Evolutionary conservation across 1,140 invertebrate genomes (phyloP).

Genomic region (Hypothenemus hampei): DNA sequence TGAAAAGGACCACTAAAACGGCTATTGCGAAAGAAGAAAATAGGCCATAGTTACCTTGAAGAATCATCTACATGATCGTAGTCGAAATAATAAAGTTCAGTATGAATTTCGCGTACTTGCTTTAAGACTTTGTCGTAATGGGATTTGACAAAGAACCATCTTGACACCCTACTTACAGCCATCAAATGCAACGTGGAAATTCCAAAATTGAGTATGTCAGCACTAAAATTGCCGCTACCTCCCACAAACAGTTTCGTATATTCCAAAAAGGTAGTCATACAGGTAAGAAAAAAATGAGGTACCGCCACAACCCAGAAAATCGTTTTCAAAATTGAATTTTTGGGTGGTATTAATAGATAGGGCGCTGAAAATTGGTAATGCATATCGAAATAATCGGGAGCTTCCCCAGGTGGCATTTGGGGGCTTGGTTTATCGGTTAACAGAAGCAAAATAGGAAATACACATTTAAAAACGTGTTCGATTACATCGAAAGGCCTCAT

Average conservation of each 20-base stretch:
- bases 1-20: neutral
- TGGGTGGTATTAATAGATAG: conserved; percentile 4
- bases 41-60: neutral
- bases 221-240: conserved; percentile 2
- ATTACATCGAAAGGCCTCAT: neutral
- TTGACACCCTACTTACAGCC: neutral
- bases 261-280: conserved; percentile 1
- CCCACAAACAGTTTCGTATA: neutral
- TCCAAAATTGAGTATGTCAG: conserved; percentile 7
- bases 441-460: neutral
- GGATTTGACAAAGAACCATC: neutral
- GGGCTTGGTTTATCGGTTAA: neutral
- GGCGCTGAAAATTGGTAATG: neutral
- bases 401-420: no score
- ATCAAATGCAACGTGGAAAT: neutral
- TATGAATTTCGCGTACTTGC: neutral
- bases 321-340: neutral
- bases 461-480: neutral
- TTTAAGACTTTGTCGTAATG: neutral
- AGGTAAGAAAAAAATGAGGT: neutral
- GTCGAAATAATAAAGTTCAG: neutral
- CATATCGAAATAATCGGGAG: neutral
- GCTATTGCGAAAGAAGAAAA: neutral
- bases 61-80: neutral
- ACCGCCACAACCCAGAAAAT: neutral